A percentile compares a stretch with the other conserved stretches of the same genome.
These are phyloP conservation scores for Falcaria lacertinaria DNA, from an alignment of 2,888 invertebrate species.

Conservation along the genomic window DNA sequence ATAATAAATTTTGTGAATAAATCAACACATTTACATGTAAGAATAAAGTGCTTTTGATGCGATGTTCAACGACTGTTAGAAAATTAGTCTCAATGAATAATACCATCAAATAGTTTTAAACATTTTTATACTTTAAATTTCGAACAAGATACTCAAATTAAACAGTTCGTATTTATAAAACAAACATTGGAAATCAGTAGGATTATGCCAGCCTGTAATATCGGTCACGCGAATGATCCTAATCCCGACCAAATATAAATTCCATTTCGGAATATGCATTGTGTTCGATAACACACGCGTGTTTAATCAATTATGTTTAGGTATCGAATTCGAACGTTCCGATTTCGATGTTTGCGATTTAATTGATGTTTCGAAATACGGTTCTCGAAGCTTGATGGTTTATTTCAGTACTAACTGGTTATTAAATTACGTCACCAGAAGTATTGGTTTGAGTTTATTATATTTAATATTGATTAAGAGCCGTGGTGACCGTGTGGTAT, in stretches of 20 bases:
- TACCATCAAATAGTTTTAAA: too few relatives aligned
- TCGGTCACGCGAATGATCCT: slow-evolving; percentile 27
- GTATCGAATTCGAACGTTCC: slow-evolving; percentile 52
- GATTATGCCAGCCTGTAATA: slow-evolving; percentile 2
- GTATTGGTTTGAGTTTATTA: too few relatives aligned
- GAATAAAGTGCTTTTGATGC: slow-evolving; percentile 23
- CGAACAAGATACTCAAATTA: background rate
- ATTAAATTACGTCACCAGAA: too few relatives aligned
- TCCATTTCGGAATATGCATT: slow-evolving; percentile 37
- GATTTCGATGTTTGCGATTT: slow-evolving; percentile 39
- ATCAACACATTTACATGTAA: slow-evolving; percentile 20
- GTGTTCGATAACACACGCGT: slow-evolving; percentile 58
- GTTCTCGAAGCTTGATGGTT: slow-evolving; percentile 14
- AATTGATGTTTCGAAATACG: slow-evolving; percentile 26
- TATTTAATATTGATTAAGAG: too few relatives aligned
- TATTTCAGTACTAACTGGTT: slow-evolving; percentile 1
- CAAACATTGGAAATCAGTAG: too few relatives aligned
- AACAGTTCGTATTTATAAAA: background rate
- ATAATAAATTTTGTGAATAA: slow-evolving; percentile 46
- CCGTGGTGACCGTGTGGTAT: too few relatives aligned
- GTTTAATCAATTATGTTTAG: slow-evolving; percentile 73
- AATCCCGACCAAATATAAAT: slow-evolving; percentile 31
- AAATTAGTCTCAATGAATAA: too few relatives aligned
- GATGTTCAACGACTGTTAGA: slow-evolving; percentile 25
- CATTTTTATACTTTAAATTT: background rate